A percentile compares a stretch with the other conserved stretches of the same genome.
These are phyloP conservation scores for Nasonia giraulti DNA, from an alignment of 1,140 invertebrate species.

Conservation along the genomic window DNA sequence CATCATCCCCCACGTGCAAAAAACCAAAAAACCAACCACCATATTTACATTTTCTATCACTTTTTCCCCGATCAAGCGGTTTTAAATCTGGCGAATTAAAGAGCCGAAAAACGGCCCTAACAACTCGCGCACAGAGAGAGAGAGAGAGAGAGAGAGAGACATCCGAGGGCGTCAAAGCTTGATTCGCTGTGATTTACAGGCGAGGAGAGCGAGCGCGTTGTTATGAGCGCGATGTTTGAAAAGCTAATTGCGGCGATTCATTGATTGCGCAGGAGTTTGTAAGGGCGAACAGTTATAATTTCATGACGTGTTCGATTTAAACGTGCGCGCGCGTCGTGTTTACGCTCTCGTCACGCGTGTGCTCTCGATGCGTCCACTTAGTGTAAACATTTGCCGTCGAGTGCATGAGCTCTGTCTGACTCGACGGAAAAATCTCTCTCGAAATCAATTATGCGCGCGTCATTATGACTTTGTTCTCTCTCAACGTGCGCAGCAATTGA, in stretches of 20 bases:
- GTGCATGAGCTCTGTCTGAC: neutral
- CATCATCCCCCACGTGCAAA: too few species aligned
- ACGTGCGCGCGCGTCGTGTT: neutral
- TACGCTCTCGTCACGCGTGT: slow-evolving; percentile 7
- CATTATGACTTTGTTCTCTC: slow-evolving; percentile 14
- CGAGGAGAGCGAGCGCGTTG: neutral
- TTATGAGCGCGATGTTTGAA: slow-evolving; percentile 33
- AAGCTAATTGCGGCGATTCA: slow-evolving; percentile 38
- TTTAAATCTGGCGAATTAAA: neutral
- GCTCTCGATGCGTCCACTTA: slow-evolving; percentile 37
- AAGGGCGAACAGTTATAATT: slow-evolving; percentile 43
- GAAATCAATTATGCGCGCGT: slow-evolving; percentile 32
- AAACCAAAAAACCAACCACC: too few species aligned
- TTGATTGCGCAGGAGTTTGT: slow-evolving; percentile 44
- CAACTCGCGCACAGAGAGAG: neutral
- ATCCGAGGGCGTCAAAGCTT: neutral
- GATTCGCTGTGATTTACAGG: neutral
- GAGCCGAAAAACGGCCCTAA: neutral
- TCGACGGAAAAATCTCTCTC: slow-evolving; percentile 20
- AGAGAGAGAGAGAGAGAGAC: too few species aligned
- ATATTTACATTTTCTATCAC: neutral
- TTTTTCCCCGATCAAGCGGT: slow-evolving; percentile 3
- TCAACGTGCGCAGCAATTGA: neutral
- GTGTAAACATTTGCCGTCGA: slow-evolving; percentile 43
- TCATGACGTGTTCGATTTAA: slow-evolving; percentile 40